phyloP scores from a whole-genome alignment of 2,797 vertebrate genomes.

The Siniperca obscura region DNA sequence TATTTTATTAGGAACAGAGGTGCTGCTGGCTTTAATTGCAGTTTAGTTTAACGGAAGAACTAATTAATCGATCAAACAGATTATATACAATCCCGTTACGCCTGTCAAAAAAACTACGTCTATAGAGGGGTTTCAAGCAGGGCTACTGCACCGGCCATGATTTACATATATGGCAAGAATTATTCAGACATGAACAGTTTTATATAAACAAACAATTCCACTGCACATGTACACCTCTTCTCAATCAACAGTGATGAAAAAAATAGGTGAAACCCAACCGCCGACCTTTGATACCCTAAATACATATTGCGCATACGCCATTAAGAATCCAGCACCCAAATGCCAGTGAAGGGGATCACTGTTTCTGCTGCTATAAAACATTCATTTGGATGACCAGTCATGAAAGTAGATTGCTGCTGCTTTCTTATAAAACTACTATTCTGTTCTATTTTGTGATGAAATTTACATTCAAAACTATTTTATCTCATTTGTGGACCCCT shows the following conservation, averaged over 20 bases:
- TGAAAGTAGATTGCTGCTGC: not conserved
- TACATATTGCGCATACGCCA: not conserved
- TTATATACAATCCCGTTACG: not conserved
- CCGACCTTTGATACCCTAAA: not conserved
- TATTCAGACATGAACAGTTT: not conserved
- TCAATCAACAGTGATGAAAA: not conserved
- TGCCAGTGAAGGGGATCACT: not conserved
- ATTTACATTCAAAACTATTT: not conserved
- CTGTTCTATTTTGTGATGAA: not conserved
- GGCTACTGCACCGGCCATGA: not conserved
- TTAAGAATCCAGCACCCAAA: not conserved
- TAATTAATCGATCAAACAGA: not conserved
- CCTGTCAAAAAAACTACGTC: not conserved
- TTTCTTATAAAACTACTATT: not conserved
- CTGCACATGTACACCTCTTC: not conserved
- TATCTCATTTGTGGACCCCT: not conserved
- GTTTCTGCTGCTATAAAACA: not conserved
- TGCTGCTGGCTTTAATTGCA: conserved; percentile 2
- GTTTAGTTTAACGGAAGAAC: not conserved
- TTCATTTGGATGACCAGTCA: not conserved
- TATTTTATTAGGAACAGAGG: not conserved
- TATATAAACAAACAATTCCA: not conserved
- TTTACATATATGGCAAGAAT: not conserved
- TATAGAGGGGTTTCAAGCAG: not conserved
- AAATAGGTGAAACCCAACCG: not conserved